Evolutionary conservation across 2,113 vertebrate genomes (phyloP).

Genomic region (Ia io): DNA sequence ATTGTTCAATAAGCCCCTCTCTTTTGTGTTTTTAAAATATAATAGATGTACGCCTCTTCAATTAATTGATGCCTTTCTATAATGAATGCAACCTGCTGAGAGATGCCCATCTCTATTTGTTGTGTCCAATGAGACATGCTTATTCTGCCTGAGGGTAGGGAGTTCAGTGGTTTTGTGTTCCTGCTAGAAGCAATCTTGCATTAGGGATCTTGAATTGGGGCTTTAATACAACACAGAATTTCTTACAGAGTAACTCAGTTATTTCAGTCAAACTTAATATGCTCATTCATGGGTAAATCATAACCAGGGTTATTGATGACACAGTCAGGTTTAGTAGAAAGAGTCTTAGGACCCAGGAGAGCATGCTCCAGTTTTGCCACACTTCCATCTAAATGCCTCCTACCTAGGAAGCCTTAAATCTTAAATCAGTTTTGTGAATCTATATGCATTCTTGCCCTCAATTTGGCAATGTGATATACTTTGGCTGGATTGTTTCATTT

Average conservation of each 20-base stretch:
- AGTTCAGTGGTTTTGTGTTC: background rate
- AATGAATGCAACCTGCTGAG: background rate
- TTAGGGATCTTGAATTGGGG: background rate
- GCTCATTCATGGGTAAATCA: background rate
- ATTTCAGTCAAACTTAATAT: background rate
- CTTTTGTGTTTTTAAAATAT: background rate
- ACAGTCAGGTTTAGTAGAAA: background rate
- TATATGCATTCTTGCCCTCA: background rate
- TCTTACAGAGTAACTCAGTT: background rate
- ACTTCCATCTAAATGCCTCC: background rate
- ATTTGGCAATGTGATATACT: constrained; percentile 38
- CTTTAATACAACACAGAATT: background rate
- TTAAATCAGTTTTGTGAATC: constrained; percentile 31
- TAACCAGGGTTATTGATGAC: background rate
- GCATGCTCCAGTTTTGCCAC: background rate
- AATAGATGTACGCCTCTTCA: background rate
- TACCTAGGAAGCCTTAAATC: background rate
- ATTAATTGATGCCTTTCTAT: background rate
- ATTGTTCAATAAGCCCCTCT: background rate
- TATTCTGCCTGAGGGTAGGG: background rate
- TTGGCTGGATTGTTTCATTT: constrained; percentile 59
- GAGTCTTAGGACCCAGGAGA: background rate
- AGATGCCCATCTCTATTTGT: background rate
- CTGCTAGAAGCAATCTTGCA: background rate
- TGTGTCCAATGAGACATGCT: background rate